Evolutionary conservation across 2,888 invertebrate genomes (phyloP), one percentile per base, ranked within the genome.

Genomic region (Stenichneumon culpator): DNA sequence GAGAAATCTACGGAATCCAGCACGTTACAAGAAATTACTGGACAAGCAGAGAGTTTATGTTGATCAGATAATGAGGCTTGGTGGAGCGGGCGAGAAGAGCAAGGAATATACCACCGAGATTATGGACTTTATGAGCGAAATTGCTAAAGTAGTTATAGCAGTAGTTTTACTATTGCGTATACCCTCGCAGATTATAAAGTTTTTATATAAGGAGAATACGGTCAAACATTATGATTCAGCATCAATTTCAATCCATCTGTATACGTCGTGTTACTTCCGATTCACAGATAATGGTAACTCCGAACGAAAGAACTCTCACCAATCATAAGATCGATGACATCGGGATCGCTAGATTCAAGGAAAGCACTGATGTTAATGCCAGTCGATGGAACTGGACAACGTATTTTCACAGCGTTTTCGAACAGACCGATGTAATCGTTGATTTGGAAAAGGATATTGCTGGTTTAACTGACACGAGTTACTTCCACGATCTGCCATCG

Each of bases 381-480:
- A 92, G 93, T 68, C 92, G 96, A 96, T 95, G 96, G 93, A 95
- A 96, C 89, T 97, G 97, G 97, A 94, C 95, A 25, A 93, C 92
- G 65, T 96, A 96, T 90, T 89, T 97, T 86, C 93, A 94, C 86
- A 94, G 95, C 74, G 95, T 96, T 73, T 96, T 97, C 92, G 92
- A 95, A 19, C 95, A 95, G 88, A 96, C 96, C 9, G 95, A 94
- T 87, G 95, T 96, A 69, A 93, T 93, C 1, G 93, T 96, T 44
- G 93, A 95, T 68, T 93, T 94, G 0, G 90, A 93, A 7, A 90
- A 92, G 0, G 96, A 96, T 92, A 94, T 95, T 32, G 95, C 96
- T 79, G 96, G 97, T 83, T 95, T 97, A 19, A 95, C 96, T 94
- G 97, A 97, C 93, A 93, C 96, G 89, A 95, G 95, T 0, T 97